These are phyloP conservation scores for Prochilodus magdalenae DNA, from an alignment of 2,113 vertebrate genomes.

Conservation along the genomic window DNA sequence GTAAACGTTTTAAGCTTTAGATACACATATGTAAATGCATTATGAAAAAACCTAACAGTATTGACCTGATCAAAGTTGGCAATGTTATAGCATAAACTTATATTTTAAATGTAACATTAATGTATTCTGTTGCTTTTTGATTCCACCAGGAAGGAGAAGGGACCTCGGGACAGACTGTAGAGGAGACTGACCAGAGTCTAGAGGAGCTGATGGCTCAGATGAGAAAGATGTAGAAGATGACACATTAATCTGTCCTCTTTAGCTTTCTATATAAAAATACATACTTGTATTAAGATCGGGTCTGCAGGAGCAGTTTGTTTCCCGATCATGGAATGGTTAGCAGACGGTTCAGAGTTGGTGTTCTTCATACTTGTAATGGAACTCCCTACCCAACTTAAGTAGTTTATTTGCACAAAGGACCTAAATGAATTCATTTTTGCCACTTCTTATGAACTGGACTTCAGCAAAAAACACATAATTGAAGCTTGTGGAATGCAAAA, in stretches of 20 bases:
- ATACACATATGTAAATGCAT: too few species aligned
- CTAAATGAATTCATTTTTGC: neutral
- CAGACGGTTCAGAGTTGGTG: neutral
- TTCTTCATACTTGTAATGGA: neutral
- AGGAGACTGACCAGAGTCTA: conserved; percentile 88
- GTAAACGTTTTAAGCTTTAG: too few species aligned
- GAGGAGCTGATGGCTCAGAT: conserved; percentile 96
- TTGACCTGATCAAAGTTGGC: too few species aligned
- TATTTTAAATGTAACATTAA: conserved; percentile 23
- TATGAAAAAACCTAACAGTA: too few species aligned
- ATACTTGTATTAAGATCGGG: neutral
- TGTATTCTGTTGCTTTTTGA: neutral
- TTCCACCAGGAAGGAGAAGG: conserved; percentile 56
- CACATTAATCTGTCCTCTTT: too few species aligned
- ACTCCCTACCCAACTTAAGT: neutral
- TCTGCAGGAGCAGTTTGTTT: neutral
- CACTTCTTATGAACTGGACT: neutral
- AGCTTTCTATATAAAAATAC: neutral
- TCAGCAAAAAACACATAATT: too few species aligned
- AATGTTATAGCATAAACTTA: too few species aligned
- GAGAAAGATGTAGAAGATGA: conserved; percentile 82
- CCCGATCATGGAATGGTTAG: too few species aligned
- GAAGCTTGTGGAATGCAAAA: too few species aligned
- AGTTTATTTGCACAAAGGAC: neutral
- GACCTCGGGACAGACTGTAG: conserved; percentile 71